Conservation (phyloP, 2,113 vertebrate species). For the Madoqua kirkii region DNA sequence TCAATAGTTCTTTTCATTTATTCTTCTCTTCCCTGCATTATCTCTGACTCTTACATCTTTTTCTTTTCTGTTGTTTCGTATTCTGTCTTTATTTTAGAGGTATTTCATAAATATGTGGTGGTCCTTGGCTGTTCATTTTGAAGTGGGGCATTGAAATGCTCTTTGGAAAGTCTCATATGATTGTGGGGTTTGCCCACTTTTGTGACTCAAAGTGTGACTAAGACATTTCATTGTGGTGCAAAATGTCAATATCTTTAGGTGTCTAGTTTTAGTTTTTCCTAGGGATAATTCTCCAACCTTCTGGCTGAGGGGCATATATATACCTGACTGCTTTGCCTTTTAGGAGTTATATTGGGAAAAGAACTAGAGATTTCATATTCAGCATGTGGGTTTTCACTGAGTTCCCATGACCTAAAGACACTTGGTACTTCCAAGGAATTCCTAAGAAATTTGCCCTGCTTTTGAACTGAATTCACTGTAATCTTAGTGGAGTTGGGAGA, state of each 20-base stretch:
- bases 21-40: neutral
- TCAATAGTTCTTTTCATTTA: neutral
- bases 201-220: neutral
- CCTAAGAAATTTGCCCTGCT: neutral
- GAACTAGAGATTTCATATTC: neutral
- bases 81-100: neutral
- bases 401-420: neutral
- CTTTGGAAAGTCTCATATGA: neutral
- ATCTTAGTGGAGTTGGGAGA: neutral
- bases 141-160: neutral
- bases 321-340: neutral
- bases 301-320: neutral
- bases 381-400: neutral
- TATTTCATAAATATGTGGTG: neutral
- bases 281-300: neutral
- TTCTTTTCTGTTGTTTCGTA: neutral
- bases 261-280: neutral
- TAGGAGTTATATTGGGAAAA: neutral
- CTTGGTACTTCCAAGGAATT: neutral
- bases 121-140: neutral
- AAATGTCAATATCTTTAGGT: neutral
- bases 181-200: neutral
- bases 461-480: neutral
- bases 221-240: neutral
- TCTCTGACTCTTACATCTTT: neutral